Conservation (phyloP, 2,797 vertebrate genomes). For the Parotocinclus haroldoi region DNA sequence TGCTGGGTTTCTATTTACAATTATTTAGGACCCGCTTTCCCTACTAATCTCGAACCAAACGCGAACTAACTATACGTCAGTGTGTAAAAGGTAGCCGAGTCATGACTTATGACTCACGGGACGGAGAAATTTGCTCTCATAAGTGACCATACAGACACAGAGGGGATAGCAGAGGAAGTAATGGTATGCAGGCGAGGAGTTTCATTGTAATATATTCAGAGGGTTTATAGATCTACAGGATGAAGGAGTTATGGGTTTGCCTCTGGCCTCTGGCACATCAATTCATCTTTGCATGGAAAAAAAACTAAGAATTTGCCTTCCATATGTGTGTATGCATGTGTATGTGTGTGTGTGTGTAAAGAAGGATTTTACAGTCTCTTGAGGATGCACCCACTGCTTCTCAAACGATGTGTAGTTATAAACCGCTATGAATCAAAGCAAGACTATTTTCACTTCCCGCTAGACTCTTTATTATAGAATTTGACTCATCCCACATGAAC, state of each 20-base stretch:
- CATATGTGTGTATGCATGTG: neutral
- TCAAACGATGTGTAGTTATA: no score
- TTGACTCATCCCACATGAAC: no score
- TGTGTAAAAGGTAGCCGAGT: conserved; percentile 10
- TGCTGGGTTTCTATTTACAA: neutral
- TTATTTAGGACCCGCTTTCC: neutral
- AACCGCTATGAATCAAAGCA: no score
- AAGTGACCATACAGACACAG: conserved; percentile 21
- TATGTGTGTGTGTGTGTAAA: conserved; percentile 4
- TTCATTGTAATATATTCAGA: conserved; percentile 25
- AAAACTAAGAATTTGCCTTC: conserved; percentile 14
- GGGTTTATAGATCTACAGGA: conserved; percentile 23
- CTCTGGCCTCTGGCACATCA: conserved; percentile 23
- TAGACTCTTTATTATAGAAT: no score
- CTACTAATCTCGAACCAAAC: no score
- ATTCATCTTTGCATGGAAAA: conserved; percentile 18
- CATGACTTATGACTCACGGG: neutral
- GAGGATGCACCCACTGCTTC: no score
- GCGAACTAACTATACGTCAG: neutral
- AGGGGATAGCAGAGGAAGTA: conserved; percentile 15
- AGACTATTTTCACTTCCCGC: no score
- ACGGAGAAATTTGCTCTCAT: conserved; percentile 10
- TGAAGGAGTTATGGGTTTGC: conserved; percentile 35
- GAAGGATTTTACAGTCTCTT: neutral
- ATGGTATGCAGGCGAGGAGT: conserved; percentile 32